A percentile compares a stretch with the other conserved stretches of the same genome.
Evolutionary conservation across 2,888 invertebrate species (phyloP).

Genomic region (Pristionchus fissidentatus): DNA sequence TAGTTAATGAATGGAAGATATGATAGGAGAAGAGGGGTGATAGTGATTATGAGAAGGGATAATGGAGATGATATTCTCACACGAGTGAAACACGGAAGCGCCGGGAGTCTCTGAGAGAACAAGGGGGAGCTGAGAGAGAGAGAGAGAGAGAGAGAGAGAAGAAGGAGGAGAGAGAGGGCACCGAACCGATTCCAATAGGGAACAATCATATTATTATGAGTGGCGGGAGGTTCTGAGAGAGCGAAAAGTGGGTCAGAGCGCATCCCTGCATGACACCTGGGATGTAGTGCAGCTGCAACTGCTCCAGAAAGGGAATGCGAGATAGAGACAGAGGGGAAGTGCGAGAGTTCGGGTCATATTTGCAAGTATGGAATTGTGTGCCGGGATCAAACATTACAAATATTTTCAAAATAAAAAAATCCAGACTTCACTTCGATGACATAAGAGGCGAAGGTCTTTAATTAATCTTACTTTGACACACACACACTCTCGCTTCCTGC

Average conservation of each 20-base stretch:
- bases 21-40: constrained; percentile 1
- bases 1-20: neutral
- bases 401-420: too few species aligned
- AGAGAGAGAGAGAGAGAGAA: neutral
- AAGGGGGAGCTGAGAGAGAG: neutral
- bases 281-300: neutral
- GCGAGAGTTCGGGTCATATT: neutral
- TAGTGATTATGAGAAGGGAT: neutral
- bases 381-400: neutral
- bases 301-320: neutral
- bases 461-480: too few species aligned
- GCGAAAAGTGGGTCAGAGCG: neutral
- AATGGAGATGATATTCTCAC: neutral
- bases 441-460: too few species aligned
- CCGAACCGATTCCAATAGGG: neutral
- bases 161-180: neutral
- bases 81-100: neutral
- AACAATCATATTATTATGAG: constrained; percentile 17
- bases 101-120: neutral
- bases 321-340: neutral
- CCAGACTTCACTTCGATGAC: too few species aligned
- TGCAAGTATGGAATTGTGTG: neutral
- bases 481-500: too few species aligned
- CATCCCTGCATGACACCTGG: neutral
- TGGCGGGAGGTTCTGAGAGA: neutral